phyloP scores from a whole-genome alignment of 2,113 vertebrate species.

The Phyllostomus hastatus region DNA sequence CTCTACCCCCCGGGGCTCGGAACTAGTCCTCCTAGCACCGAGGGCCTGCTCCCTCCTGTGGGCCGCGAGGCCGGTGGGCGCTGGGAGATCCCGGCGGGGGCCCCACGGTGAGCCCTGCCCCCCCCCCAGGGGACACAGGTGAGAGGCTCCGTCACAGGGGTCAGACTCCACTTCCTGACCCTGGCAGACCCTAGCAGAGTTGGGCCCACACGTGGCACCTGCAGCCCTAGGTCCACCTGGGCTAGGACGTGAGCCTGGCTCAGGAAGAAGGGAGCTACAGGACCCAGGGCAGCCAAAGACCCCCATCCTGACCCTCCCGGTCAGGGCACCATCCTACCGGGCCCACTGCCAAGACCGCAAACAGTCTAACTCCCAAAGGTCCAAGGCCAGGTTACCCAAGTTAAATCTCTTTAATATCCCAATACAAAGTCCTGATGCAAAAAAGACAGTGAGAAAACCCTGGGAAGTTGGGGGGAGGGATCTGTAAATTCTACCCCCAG shows the following conservation, averaged over 20 bases:
- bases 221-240: background rate
- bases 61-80: background rate
- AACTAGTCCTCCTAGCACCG: background rate
- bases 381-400: slow-evolving; percentile 72
- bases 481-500: slow-evolving; percentile 44
- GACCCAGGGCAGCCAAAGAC: background rate
- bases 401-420: slow-evolving; percentile 79
- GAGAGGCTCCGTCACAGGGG: background rate
- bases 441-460: slow-evolving; percentile 73
- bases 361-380: background rate
- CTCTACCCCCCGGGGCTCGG: background rate
- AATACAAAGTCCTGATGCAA: slow-evolving; percentile 77
- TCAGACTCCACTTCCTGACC: background rate
- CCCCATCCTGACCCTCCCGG: background rate
- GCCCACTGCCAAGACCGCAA: background rate
- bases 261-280: background rate
- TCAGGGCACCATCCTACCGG: background rate
- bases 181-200: background rate
- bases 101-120: fast-evolving
- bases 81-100: background rate
- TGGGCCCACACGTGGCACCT: background rate
- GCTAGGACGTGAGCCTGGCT: background rate
- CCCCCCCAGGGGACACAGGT: background rate
- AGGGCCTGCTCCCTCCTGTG: background rate
- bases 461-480: slow-evolving; percentile 51